phyloP scores from a whole-genome alignment of 1,140 invertebrate species.

The Drosophila repleta region DNA sequence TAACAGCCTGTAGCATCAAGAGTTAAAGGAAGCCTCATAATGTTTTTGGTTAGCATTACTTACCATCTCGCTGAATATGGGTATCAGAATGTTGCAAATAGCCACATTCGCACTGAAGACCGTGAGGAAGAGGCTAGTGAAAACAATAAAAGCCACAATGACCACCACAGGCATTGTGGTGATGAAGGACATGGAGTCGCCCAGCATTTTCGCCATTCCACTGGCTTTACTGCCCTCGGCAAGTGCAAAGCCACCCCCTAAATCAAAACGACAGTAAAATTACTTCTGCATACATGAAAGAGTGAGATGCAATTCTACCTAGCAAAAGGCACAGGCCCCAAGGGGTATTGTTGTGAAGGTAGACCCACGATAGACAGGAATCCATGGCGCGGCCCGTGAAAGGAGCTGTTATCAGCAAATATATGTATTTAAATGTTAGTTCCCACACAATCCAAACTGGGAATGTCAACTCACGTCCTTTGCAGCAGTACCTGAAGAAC shows the following conservation, averaged over 20 bases:
- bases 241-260: constrained; percentile 93
- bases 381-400: constrained; percentile 53
- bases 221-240: constrained; percentile 91
- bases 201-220: constrained; percentile 90
- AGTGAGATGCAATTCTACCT: constrained; percentile 29
- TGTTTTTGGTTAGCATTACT: background rate
- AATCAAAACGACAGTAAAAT: constrained; percentile 9
- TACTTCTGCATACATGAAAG: background rate
- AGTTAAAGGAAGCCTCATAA: background rate
- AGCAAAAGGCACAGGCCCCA: constrained; percentile 60
- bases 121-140: constrained; percentile 86
- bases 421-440: background rate
- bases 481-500: constrained; percentile 69
- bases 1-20: constrained; percentile 84
- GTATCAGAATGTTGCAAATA: constrained; percentile 91
- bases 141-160: constrained; percentile 85
- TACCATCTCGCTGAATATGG: constrained; percentile 90
- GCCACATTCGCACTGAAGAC: constrained; percentile 93
- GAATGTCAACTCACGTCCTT: constrained; percentile 32
- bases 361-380: constrained; percentile 58
- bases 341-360: constrained; percentile 47
- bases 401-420: constrained; percentile 32
- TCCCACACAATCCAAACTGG: background rate
- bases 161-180: constrained; percentile 83
- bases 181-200: constrained; percentile 86